Evolutionary conservation across 23 tunicate genomes (phyloP), one percentile per base, ranked within the genome.

Genomic region (Trididemnum miniatum): DNA sequence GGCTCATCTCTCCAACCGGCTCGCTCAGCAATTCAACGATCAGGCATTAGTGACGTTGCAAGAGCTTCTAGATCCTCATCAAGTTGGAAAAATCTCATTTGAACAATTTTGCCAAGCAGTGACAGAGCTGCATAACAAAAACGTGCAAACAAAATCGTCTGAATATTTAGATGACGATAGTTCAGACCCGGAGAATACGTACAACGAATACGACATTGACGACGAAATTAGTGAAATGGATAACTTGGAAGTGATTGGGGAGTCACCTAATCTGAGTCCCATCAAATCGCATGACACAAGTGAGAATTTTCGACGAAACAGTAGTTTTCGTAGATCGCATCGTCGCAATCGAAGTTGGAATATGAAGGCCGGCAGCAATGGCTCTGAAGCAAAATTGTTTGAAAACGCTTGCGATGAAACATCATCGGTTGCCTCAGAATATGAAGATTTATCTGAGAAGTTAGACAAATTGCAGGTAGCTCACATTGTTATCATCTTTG

Each of bases 171-270:
- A 93, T 80, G 75, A 84, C n/a, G 90, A 87, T 20, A 80, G 75
- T 51, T 93, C 98, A 31, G 98, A 93, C 63, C 98, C 93, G 25
- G 98, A 93, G 39, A 81, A 80, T 80, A 88, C 98, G 33, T 93
- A 93, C 80, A 93, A 93, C 89, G 98, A 93, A 54, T 93, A 93
- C 84, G 98, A 93, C 65, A 39, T 90, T 35, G 98, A 93, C 20
- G 91, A 84, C 44, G 98, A 93, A 49, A 84, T 59, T 1, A 64
- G 65, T 31, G 87, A 84, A 62, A 91, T 91, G 97, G 91, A 91
- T 52, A 91, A 82, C 33, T 86, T 86, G 60, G 87, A 91, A 35
- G 84, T 85, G 4, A 38, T 82, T 32, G 84, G 91, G 24, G 91
- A 86, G 77, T 91, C 97, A 2, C 77, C 76, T 1, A 79, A 86